Conservation (phyloP, 2,888 invertebrate genomes). For the Bursaphelenchus okinawaensis region DNA sequence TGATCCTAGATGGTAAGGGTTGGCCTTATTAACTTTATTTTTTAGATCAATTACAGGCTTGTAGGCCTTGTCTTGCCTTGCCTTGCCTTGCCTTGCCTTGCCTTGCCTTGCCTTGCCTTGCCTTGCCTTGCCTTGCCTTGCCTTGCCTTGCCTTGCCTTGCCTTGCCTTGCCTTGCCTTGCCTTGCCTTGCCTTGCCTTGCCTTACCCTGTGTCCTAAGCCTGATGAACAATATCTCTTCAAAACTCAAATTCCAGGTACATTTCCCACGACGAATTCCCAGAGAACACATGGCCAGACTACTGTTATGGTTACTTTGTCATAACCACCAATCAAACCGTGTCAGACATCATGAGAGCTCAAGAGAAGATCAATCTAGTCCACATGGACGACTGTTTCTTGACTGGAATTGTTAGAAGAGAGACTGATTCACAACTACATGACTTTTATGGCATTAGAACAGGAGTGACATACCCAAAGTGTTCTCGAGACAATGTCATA, state of each 20-base stretch:
- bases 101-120: too few species aligned
- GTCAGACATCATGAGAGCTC: neutral
- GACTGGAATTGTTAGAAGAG: neutral
- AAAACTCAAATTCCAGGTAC: neutral
- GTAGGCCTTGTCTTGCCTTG: too few species aligned
- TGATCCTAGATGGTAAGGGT: neutral
- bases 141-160: too few species aligned
- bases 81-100: too few species aligned
- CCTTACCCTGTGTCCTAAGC: too few species aligned
- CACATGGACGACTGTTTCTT: neutral
- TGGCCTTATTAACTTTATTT: too few species aligned
- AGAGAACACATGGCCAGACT: neutral
- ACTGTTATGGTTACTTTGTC: neutral
- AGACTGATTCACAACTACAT: neutral
- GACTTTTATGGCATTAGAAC: neutral
- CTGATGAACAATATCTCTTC: too few species aligned
- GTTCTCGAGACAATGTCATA: neutral
- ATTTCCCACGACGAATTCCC: neutral
- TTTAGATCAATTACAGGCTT: too few species aligned
- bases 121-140: too few species aligned
- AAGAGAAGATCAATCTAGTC: neutral
- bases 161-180: too few species aligned
- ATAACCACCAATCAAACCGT: neutral
- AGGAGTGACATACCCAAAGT: neutral
- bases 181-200: too few species aligned